Base-by-base conservation (phyloP, 2,113 vertebrate genomes). In the Pongo pygmaeus region DNA sequence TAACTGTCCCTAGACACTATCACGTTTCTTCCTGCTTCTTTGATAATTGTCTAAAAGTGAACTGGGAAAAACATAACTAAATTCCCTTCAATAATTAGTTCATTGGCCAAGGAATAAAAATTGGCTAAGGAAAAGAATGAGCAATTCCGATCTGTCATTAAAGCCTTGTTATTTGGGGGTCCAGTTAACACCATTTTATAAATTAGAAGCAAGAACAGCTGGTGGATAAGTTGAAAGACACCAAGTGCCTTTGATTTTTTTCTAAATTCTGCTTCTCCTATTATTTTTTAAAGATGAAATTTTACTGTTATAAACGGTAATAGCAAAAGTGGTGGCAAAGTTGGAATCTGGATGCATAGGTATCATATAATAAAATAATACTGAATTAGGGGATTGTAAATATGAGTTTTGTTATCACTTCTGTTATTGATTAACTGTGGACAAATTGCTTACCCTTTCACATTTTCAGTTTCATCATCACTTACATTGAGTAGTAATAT, bases 111-210 rank as follows among this genome's bases (percentile, higher is more conserved):
- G 64, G 77, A 90, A 95, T 70, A 96, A 91, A 97, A 97, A 78
- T 79, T 97, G 97, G 96, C 95, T 94, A 55, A 97, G 93, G 67
- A 95, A 97, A 97, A 97, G 77, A 96, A 97, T 93, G 88, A 96
- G 84, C 35, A 64, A 83, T 97, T 98, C 52, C 88, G 22, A 92
- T 95, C 87, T 86, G 22, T 96, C 96, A 96, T 97, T 97, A 97
- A 97, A 97, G n/a, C 11, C 88, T 91, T 48, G 43, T 96, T 97
- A 97, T 96, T 92, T 85, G 69, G 90, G 78, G 59, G 67, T 93
- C 83, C 84, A 83, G 87, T 96, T 97, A 98, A 95, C 17, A 94
- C 75, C 57, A 79, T 92, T 94, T 96, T 89, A 96, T 86, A 97
- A 97, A 94, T 96, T 57, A 96, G 59, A 96, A 94, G n/a, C 87